Conservation (phyloP, 2,113 vertebrate species). For the Gallinago undulata region DNA sequence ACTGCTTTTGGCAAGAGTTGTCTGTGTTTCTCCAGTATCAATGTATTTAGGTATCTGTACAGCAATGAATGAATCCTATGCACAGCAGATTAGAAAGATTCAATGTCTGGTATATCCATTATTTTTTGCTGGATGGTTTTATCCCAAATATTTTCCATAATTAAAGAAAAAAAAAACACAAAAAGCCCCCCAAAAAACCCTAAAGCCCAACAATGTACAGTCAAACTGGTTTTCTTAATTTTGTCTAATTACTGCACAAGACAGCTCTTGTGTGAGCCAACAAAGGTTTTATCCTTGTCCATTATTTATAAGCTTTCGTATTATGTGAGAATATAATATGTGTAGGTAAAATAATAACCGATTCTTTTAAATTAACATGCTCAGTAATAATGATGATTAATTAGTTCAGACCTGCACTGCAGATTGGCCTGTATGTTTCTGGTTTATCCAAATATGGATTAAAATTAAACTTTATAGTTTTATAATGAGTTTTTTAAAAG, state of each 20-base stretch:
- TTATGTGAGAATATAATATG: background rate
- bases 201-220: background rate
- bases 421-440: background rate
- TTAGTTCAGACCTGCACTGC: background rate
- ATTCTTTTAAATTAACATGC: background rate
- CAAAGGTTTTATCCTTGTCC: background rate
- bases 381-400: background rate
- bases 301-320: background rate
- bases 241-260: background rate
- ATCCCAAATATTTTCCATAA: background rate
- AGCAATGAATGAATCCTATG: background rate
- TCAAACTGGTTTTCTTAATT: background rate
- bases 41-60: background rate
- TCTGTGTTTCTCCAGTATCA: background rate
- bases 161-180: background rate
- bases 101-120: background rate
- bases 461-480: background rate
- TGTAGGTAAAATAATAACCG: background rate
- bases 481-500: background rate
- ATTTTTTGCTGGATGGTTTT: background rate
- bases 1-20: background rate
- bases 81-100: background rate
- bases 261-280: background rate
- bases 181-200: background rate
- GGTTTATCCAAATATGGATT: background rate